These are phyloP conservation scores for Lutjanus erythropterus DNA, from an alignment of 2,113 vertebrate species.

Conservation along the genomic window DNA sequence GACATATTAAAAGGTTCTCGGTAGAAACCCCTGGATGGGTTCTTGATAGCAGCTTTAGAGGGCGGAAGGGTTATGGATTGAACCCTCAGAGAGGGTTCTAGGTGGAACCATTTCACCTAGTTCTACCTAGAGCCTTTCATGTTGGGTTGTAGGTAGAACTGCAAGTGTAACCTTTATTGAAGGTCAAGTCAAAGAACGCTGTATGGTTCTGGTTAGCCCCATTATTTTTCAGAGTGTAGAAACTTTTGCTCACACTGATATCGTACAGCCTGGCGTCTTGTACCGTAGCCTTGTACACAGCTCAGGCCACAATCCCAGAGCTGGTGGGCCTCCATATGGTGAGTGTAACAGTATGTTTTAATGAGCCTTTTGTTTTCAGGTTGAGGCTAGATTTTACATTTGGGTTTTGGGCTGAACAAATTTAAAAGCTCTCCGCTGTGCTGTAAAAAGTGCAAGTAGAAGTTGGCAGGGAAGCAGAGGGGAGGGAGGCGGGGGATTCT, in stretches of 20 bases:
- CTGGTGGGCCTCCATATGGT: conserved; percentile 43
- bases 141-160: no score
- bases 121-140: no score
- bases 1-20: no score
- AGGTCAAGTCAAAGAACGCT: no score
- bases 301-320: conserved; percentile 6
- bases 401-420: conserved; percentile 47
- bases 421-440: conserved; percentile 42
- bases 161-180: no score
- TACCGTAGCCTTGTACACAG: conserved; percentile 17
- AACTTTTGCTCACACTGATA: conserved; percentile 31
- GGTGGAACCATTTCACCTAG: no score
- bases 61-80: no score
- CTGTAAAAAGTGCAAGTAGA: conserved; percentile 39
- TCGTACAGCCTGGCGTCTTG: conserved; percentile 21
- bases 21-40: no score
- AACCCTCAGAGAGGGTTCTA: no score
- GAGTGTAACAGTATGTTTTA: conserved; percentile 49
- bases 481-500: conserved; percentile 36
- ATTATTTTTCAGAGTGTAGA: no score
- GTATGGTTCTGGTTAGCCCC: no score
- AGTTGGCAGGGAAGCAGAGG: conserved; percentile 32
- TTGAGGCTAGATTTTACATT: conserved; percentile 39
- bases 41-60: no score
- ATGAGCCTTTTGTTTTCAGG: conserved; percentile 52